Evolutionary conservation across 2,888 invertebrate genomes (phyloP), one percentile per base, ranked within the genome.

Genomic region (Zygogramma bicolorata): DNA sequence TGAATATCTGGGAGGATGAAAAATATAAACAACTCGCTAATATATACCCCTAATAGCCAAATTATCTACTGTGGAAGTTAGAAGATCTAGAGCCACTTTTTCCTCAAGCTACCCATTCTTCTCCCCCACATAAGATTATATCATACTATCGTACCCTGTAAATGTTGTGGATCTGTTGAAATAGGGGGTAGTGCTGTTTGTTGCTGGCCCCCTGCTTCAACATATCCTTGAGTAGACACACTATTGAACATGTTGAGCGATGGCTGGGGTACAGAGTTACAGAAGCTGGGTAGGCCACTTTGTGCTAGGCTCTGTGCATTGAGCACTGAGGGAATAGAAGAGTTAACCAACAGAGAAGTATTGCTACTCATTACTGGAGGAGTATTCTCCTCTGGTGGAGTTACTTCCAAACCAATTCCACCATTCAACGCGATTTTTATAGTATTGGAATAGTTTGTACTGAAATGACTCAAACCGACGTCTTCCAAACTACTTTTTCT

Each of bases 121-220:
- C 94, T 94, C 91, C 95, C 94, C 95, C 95, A 95, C 95, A 95
- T 95, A 76, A 95, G 93, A 92, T 95, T 93, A 91, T 95, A 95
- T 96, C 95, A 96, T 95, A 96, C 96, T 88, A 96, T 95, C 85
- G 96, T 96, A 80, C 96, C 96, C 88, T 95, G 95, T 75, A 95
- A 88, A 84, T 94, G 93, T 85, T 94, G 94, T 18, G 94, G 91
- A 83, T 93, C 93, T 22, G 88, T 86, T 4, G 86, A 77, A 42
- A 86, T 81, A 8, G 88, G 88, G 84, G 84, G 74, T 84, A 82
- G 40, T 84, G 85, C 75, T 84, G 87, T 80, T 85, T 88, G 77
- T 87, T 86, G 49, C 15, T 70, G 67, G 73, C 82, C 70, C 76
- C 75, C 77, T 71, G 80, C 22, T 62, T 79, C 74, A 88, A 58